Base-by-base conservation (phyloP, 2,113 vertebrate genomes). In the Mustela nigripes region DNA sequence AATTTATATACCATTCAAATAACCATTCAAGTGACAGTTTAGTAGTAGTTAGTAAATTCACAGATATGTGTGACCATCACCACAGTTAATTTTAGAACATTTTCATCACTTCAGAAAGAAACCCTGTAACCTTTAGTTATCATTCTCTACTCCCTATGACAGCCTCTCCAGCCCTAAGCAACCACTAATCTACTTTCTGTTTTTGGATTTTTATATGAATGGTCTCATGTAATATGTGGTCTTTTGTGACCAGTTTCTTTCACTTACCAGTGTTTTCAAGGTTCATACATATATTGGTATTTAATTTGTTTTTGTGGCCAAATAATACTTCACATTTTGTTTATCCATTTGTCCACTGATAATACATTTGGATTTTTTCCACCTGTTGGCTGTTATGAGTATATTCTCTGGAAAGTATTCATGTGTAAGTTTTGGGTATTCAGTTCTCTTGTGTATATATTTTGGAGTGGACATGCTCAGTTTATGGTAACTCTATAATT, bases 81-180 rank as follows among this genome's bases (percentile, higher is more conserved):
- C 2, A 82, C 18, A 62, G 15, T n/a, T 76, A 67, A 90, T 85
- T 91, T 91, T 91, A 95, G 71, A 95, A 67, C 50, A 85, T 84
- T 85, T 81, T 81, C 33, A 82, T 89, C 31, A 60, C 36, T 63
- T 95, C n/a, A 7, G 58, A 91, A 91, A 67, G 67, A 58, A 80
- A 67, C n/a, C 10, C 73, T 39, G 4, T 62, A 28, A 22, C 18
- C 56, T 74, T 74, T 60, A 24, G 28, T 53, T 69, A 12, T 80
- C 14, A 58, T 5, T 45, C 42, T 24, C 7, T 80, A 31, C 4
- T 88, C 24, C 18, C 28, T 31, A 14, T 48, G 90, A 45, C 90
- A 83, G 11, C 28, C 28, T 92, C 90, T 48, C 31, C 1, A 60
- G 63, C 60, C 50, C 39, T 65, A 65, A 45, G 45, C 58, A 56